A percentile compares a stretch with the other conserved stretches of the same genome.
These are phyloP conservation scores for Drosophila kuntzei DNA, from an alignment of 2,888 invertebrate genomes.

Conservation along the genomic window DNA sequence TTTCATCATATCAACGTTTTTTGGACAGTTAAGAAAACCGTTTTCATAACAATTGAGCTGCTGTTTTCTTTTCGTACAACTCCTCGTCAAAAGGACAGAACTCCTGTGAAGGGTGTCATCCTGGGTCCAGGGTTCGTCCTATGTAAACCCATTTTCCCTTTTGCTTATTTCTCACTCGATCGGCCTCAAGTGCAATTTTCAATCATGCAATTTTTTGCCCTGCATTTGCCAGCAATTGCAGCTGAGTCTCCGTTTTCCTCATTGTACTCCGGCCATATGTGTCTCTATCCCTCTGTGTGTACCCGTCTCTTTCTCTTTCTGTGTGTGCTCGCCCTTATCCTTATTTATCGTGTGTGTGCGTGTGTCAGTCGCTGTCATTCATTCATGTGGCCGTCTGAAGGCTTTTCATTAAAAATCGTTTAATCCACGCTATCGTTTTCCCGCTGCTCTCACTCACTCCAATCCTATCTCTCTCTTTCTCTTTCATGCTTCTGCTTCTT, in stretches of 20 bases:
- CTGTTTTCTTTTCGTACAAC: conserved; percentile 31
- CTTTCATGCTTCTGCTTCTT: conserved; percentile 17
- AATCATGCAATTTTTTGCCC: conserved; percentile 68
- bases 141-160: conserved; percentile 14
- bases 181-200: conserved; percentile 78
- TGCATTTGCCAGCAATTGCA: conserved; percentile 57
- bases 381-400: conserved; percentile 74
- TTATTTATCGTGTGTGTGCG: conserved; percentile 23
- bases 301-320: no score
- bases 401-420: conserved; percentile 83
- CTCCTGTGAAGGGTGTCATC: conserved; percentile 4
- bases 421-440: conserved; percentile 82
- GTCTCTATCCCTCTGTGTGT: conserved; percentile 3
- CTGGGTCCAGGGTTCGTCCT: not conserved
- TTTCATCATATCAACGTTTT: conserved; percentile 49
- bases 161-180: conserved; percentile 29
- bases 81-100: conserved; percentile 11
- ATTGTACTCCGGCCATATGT: conserved; percentile 46
- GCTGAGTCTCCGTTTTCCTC: conserved; percentile 59
- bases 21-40: conserved; percentile 52
- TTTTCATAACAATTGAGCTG: conserved; percentile 52
- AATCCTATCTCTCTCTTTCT: not conserved
- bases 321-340: conserved; percentile 34
- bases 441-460: conserved; percentile 33
- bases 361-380: conserved; percentile 67